phyloP scores from a whole-genome alignment of 2,888 invertebrate species.

The Pachycephus smyrnensis region DNA sequence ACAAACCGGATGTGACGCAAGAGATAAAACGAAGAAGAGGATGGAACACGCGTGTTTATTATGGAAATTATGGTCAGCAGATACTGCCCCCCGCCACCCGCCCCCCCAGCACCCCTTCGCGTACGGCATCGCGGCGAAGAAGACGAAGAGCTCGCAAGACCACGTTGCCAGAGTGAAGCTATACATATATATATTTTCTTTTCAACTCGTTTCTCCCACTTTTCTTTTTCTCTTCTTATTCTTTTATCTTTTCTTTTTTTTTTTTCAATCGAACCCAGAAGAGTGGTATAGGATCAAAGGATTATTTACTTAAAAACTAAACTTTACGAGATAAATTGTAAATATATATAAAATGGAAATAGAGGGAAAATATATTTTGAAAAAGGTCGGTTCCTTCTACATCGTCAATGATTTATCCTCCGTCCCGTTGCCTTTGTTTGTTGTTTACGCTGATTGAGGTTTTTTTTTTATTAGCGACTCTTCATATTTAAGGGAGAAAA shows the following conservation, averaged over 20 bases:
- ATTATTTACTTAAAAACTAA: slow-evolving; percentile 5
- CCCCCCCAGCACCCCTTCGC: not conserved
- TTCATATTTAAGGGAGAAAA: not conserved
- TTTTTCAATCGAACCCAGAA: not conserved
- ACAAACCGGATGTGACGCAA: not conserved
- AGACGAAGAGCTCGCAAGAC: not conserved
- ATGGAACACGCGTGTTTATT: not conserved
- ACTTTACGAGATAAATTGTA: slow-evolving; percentile 22
- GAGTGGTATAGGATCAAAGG: not conserved
- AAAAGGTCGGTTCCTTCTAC: not conserved
- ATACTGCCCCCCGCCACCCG: not conserved
- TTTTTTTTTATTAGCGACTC: not conserved
- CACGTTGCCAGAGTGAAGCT: not conserved
- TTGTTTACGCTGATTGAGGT: not conserved
- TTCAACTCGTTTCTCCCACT: not conserved
- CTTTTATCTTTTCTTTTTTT: not conserved
- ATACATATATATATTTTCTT: not conserved
- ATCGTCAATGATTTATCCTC: not conserved
- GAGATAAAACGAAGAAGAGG: not conserved
- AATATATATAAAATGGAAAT: slow-evolving; percentile 23
- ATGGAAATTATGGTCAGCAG: not conserved
- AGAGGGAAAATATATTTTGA: slow-evolving; percentile 11
- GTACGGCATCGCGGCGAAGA: not conserved
- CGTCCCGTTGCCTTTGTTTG: not conserved
- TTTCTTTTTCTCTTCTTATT: not conserved